These are phyloP conservation scores for Lacanobia wlatinum DNA, from an alignment of 2,888 invertebrate genomes.

Conservation along the genomic window DNA sequence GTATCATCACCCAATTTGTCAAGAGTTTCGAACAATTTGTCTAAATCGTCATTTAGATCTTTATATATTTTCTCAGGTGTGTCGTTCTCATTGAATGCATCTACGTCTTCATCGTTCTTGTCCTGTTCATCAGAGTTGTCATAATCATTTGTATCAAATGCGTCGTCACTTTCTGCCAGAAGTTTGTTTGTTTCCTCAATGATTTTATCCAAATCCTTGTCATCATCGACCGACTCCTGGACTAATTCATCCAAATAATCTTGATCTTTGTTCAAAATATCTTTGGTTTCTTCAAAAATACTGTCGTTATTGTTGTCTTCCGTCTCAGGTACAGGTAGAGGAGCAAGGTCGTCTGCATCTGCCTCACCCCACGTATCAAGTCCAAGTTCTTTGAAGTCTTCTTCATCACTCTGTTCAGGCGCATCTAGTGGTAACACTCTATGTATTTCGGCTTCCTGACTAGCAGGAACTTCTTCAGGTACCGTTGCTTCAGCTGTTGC, in stretches of 20 bases:
- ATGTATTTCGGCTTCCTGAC: conserved; percentile 20
- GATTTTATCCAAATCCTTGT: conserved; percentile 44
- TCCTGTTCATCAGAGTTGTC: conserved; percentile 51
- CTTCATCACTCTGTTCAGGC: conserved; percentile 35
- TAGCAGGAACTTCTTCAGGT: conserved; percentile 9
- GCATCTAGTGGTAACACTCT: conserved; percentile 38
- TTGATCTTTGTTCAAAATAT: conserved; percentile 38
- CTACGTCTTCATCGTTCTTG: conserved; percentile 47
- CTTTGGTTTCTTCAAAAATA: conserved; percentile 35
- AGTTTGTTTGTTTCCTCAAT: conserved; percentile 64
- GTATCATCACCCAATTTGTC: conserved; percentile 71
- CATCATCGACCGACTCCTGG: conserved; percentile 22
- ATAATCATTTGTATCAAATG: conserved; percentile 60
- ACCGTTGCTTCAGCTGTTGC: conserved; percentile 8
- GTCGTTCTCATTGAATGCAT: conserved; percentile 68
- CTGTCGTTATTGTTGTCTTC: conserved; percentile 21
- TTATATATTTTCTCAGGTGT: conserved; percentile 72
- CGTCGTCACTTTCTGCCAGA: conserved; percentile 67
- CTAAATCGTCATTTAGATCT: conserved; percentile 79
- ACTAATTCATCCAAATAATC: conserved; percentile 34
- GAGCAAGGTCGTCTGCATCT: conserved; percentile 38
- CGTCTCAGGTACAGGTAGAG: conserved; percentile 38
- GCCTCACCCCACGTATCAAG: conserved; percentile 56
- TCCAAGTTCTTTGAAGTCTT: conserved; percentile 42
- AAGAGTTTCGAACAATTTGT: conserved; percentile 75